Percentiles rank a stretch among this genome's conserved stretches.
Conservation (phyloP, 2,113 vertebrate genomes). For the Pomatorhinus ruficollis region DNA sequence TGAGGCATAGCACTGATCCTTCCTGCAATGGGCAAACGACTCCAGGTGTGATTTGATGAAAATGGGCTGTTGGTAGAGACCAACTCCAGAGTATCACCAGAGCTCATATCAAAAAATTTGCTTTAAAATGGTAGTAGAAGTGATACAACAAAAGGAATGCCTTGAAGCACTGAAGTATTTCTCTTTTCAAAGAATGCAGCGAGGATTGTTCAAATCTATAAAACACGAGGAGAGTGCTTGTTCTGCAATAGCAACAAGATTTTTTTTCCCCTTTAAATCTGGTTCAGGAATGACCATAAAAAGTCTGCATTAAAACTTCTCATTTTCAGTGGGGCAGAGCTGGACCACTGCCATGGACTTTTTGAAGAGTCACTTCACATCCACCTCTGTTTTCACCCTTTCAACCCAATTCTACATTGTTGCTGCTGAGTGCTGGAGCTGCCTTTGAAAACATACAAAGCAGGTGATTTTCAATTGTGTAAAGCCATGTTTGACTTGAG, state of each 20-base stretch:
- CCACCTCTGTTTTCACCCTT: slow-evolving; percentile 20
- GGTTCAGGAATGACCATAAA: not conserved
- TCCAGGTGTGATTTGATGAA: not conserved
- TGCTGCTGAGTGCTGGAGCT: not conserved
- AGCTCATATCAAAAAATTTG: not conserved
- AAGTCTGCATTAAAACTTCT: not conserved
- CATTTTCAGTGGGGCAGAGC: not conserved
- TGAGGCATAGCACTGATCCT: not conserved
- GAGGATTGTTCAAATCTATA: not conserved
- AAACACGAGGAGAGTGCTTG: not conserved
- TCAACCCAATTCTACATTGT: slow-evolving; percentile 32
- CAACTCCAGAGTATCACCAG: not conserved
- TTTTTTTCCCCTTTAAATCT: not conserved
- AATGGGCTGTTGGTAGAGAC: not conserved
- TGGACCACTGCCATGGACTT: not conserved
- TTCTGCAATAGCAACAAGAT: not conserved
- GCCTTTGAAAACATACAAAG: slow-evolving; percentile 49
- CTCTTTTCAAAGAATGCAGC: not conserved
- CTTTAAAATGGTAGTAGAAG: not conserved
- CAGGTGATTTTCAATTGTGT: slow-evolving; percentile 60
- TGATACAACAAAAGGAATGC: not conserved
- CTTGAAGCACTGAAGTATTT: not conserved
- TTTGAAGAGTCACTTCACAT: slow-evolving; percentile 18
- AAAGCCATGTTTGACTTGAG: not conserved
- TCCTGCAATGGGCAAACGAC: not conserved